Percentiles rank a stretch among this genome's conserved stretches.
These are phyloP conservation scores for Eurytoma adleriae DNA, from an alignment of 2,888 invertebrate genomes.

Conservation along the genomic window DNA sequence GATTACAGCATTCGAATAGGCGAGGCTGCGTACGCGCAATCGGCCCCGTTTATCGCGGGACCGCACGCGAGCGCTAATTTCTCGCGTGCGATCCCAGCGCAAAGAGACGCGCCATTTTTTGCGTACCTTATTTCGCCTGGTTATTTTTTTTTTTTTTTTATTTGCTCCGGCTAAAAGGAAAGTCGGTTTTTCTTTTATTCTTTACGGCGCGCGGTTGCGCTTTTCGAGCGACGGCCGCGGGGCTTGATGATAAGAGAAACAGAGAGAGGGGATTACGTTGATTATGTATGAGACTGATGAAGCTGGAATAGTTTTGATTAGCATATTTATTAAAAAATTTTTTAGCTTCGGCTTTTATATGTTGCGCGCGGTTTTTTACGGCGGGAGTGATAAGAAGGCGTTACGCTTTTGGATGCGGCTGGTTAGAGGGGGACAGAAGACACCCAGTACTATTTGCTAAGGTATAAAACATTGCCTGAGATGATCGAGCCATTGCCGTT, in stretches of 20 bases:
- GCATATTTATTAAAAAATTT: constrained; percentile 52
- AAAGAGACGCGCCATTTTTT: constrained; percentile 28
- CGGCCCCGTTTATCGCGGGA: constrained; percentile 46
- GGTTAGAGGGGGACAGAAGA: neutral
- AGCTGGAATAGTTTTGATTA: constrained; percentile 35
- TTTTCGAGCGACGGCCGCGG: neutral
- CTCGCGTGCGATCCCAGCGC: constrained; percentile 39
- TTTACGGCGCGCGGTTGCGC: neutral
- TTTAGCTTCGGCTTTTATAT: neutral
- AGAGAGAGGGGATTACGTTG: neutral
- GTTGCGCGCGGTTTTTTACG: constrained; percentile 10
- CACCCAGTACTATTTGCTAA: too few species aligned
- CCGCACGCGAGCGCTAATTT: constrained; percentile 43
- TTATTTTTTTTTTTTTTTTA: constrained; percentile 1
- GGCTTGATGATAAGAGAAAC: neutral
- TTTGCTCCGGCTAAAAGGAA: neutral
- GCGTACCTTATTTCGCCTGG: neutral
- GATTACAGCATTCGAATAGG: constrained; percentile 48
- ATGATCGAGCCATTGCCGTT: too few species aligned
- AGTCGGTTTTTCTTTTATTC: neutral
- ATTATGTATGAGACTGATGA: constrained; percentile 34
- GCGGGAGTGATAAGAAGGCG: constrained; percentile 16
- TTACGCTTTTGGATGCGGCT: constrained; percentile 7
- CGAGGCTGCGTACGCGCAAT: constrained; percentile 19
- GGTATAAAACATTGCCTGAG: too few species aligned